Conservation (phyloP, 2,888 invertebrate genomes). For the Pheosia tremula region DNA sequence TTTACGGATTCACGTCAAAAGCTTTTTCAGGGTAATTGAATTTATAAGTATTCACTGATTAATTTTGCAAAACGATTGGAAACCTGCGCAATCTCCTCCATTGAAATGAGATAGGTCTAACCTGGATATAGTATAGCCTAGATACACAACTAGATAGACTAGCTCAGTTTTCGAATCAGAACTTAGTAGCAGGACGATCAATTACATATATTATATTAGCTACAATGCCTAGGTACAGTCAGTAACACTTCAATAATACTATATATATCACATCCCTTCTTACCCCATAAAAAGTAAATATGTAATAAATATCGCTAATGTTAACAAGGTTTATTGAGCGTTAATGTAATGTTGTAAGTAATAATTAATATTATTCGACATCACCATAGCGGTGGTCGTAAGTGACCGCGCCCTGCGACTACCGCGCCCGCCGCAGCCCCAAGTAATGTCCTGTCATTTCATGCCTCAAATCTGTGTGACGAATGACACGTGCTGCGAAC, state of each 20-base stretch:
- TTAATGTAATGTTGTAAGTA: conserved; percentile 42
- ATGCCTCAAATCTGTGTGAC: conserved; percentile 69
- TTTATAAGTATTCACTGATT: not conserved
- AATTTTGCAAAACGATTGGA: not conserved
- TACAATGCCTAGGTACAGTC: too few relatives aligned
- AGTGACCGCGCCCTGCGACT: conserved; percentile 68
- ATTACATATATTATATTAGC: too few relatives aligned
- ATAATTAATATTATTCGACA: conserved; percentile 49
- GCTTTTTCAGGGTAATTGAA: not conserved
- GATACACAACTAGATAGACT: too few relatives aligned
- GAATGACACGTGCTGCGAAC: conserved; percentile 53
- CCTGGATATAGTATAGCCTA: too few relatives aligned
- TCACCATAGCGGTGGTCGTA: conserved; percentile 50
- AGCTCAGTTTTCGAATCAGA: too few relatives aligned
- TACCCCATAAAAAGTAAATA: not conserved
- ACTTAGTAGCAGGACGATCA: too few relatives aligned
- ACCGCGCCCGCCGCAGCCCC: conserved; percentile 62
- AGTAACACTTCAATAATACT: too few relatives aligned
- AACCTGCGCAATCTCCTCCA: not conserved
- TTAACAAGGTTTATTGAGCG: conserved; percentile 38
- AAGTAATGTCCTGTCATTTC: conserved; percentile 67
- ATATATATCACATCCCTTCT: not conserved
- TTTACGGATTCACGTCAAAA: not conserved
- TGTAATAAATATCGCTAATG: conserved; percentile 32
- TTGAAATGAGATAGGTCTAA: too few relatives aligned